A percentile compares a stretch with the other conserved stretches of the same genome.
These are phyloP conservation scores for Engystomops pustulosus DNA, from an alignment of 2,113 vertebrate genomes.

Conservation along the genomic window DNA sequence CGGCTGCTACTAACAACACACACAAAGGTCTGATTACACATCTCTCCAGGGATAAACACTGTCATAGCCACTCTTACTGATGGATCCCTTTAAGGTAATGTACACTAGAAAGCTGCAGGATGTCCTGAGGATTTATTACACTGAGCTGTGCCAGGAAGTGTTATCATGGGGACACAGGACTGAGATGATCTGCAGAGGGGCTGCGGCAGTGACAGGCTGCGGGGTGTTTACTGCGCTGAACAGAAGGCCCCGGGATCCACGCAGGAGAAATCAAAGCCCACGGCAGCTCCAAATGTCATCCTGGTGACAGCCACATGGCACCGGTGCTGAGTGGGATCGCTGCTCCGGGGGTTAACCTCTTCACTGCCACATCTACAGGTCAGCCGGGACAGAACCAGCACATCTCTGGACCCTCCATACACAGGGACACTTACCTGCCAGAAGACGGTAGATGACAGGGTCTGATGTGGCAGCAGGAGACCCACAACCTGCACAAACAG, in stretches of 20 bases:
- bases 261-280: slow-evolving; percentile 53
- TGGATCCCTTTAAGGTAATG: too few species aligned
- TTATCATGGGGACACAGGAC: not conserved
- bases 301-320: slow-evolving; percentile 54
- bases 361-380: not conserved
- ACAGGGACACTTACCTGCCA: slow-evolving; percentile 82
- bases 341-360: slow-evolving; percentile 29
- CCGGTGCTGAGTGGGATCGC: slow-evolving; percentile 50
- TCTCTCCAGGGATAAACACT: too few species aligned
- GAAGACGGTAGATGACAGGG: slow-evolving; percentile 86
- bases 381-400: too few species aligned
- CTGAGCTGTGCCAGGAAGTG: not conserved
- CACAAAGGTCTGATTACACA: too few species aligned
- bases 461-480: slow-evolving; percentile 94
- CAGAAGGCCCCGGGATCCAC: slow-evolving; percentile 55
- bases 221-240: slow-evolving; percentile 48
- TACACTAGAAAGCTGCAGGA: too few species aligned
- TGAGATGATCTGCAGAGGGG: too few species aligned
- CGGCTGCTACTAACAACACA: too few species aligned
- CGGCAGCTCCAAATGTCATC: slow-evolving; percentile 57
- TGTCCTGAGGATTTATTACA: too few species aligned
- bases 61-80: too few species aligned
- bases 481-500: slow-evolving; percentile 87
- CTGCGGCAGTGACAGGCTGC: not conserved
- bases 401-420: too few species aligned